Evolutionary conservation across 1,140 invertebrate species (phyloP).

Genomic region (Caerostris darwini): DNA sequence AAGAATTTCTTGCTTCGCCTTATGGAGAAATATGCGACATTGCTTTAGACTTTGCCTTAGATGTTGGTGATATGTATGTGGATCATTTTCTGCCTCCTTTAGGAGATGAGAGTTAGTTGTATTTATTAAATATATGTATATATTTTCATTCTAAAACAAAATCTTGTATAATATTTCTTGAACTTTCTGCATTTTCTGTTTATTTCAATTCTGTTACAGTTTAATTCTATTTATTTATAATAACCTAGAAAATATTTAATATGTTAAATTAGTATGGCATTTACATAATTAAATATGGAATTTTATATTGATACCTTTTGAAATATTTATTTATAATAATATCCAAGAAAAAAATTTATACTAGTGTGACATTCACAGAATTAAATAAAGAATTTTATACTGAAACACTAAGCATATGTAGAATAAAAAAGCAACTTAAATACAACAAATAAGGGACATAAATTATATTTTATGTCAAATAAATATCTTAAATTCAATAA

Average conservation of each 20-base stretch:
- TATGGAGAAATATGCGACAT: slow-evolving; percentile 73
- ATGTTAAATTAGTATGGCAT: not conserved
- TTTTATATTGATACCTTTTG: too few species aligned
- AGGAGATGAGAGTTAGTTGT: slow-evolving; percentile 72
- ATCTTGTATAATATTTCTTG: not conserved
- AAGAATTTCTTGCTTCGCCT: slow-evolving; percentile 64
- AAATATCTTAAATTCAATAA: too few species aligned
- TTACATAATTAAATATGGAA: too few species aligned
- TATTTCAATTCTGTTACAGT: not conserved
- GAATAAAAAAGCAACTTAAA: too few species aligned
- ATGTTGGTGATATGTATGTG: slow-evolving; percentile 65
- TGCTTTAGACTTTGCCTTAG: slow-evolving; percentile 60
- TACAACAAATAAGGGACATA: too few species aligned
- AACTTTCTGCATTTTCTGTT: not conserved
- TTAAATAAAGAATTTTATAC: too few species aligned
- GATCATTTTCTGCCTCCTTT: slow-evolving; percentile 69
- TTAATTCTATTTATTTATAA: not conserved
- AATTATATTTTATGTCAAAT: too few species aligned
- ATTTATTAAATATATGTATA: not conserved
- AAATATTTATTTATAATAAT: too few species aligned
- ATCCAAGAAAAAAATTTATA: too few species aligned
- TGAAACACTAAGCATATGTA: too few species aligned
- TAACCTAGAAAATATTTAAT: not conserved
- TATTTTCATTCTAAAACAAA: not conserved
- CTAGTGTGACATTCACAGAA: too few species aligned